phyloP scores from a whole-genome alignment of 2,888 invertebrate species.

The Mesoligia furuncula region DNA sequence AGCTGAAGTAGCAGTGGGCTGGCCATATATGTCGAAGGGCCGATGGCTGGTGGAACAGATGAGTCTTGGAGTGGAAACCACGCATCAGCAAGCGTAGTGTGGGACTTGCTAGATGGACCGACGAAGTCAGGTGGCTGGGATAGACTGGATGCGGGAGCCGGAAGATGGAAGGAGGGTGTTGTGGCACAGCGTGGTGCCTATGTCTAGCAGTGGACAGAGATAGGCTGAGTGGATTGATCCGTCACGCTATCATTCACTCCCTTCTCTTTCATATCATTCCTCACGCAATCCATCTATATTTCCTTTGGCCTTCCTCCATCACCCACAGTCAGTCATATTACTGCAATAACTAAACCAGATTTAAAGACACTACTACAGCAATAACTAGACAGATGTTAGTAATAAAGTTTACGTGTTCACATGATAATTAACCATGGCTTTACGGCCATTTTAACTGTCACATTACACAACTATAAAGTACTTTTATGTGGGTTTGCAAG shows the following conservation, averaged over 20 bases:
- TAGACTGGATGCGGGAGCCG: not conserved
- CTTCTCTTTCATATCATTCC: not conserved
- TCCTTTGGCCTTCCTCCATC: not conserved
- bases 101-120: too few species aligned
- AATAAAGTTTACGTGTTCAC: conserved; percentile 50
- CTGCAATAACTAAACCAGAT: not conserved
- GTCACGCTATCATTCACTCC: too few species aligned
- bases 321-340: not conserved
- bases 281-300: not conserved
- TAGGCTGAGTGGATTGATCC: not conserved
- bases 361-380: conserved; percentile 20
- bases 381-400: conserved; percentile 35
- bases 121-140: not conserved
- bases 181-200: not conserved
- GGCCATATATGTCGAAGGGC: too few species aligned
- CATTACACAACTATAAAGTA: conserved; percentile 30
- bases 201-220: not conserved
- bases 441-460: conserved; percentile 39
- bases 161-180: not conserved
- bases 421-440: conserved; percentile 55
- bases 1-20: not conserved
- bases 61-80: not conserved
- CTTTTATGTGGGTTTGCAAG: conserved; percentile 37
- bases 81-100: not conserved
- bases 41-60: too few species aligned